Base-by-base conservation (phyloP, 2,888 invertebrate genomes). In the Falcaria lacertinaria region DNA sequence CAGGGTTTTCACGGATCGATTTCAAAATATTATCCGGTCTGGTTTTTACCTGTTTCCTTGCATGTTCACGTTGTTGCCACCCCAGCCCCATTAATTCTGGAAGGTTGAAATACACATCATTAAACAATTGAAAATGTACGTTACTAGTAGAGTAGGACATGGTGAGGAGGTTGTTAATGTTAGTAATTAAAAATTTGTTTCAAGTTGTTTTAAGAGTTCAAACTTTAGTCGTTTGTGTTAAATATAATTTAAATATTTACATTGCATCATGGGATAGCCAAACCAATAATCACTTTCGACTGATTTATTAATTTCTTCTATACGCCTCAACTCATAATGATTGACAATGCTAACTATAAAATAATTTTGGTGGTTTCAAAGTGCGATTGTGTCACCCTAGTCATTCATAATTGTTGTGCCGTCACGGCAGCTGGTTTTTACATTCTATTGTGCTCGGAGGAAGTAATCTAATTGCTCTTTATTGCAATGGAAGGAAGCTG, bases 401-500 rank as follows among this genome's bases (percentile, higher is more conserved):
- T 52, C 55, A 57, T 59, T 60, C 45, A 44, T 66, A 69, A 70
- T 66, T 59, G 65, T 58, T 52, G 60, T 53, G 51, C 60, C 62
- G 71, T 68, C 72, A 70, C 60, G 70, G 63, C 65, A 64, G 66
- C 62, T 69, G 71, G 62, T 70, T 85, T 80, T 80, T 73, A 73
- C 76, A 70, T 80, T 74, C 72, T 68, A 80, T 85, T 85, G 85
- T 86, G 60, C 69, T 60, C 55, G 58, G 70, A 79, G 84, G 84
- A 87, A 86, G 77, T 69, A 65, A 69, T 74, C 75, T 82, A 83
- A 83, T 84, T 82, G 80, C 73, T 72, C 72, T 74, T 74, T 65
- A 68, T 65, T 60, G 69, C 67, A 59, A 58, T 68, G 73, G 73
- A 68, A 80, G 81, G 83, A 81, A 85, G 71, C 65, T 47, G 58